Base-by-base conservation (phyloP, 1,140 invertebrate species). In the Melipona quadrifasciata region DNA sequence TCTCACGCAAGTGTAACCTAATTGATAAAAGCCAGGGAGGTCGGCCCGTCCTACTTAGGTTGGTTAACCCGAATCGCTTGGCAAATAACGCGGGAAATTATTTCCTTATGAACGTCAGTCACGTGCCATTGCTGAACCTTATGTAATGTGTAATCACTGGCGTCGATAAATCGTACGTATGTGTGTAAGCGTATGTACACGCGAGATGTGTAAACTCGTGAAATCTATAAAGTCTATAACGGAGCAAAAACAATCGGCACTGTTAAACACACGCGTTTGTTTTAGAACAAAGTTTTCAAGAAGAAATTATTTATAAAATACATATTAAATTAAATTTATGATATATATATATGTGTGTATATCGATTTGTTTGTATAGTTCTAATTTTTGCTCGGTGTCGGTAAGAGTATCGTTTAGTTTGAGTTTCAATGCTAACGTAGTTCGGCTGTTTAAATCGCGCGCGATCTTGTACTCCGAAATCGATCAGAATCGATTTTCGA, bases 21-120 rank as follows among this genome's bases (percentile, higher is more conserved):
- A 88, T 88, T 89, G 87, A 89, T 88, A 89, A 89, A 89, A 79
- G n/a, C 73, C 87, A 88, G 87, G 87, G 79, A 85, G 80, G n/a
- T 55, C 27, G 47, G 27, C 64, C 72, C 55, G 83, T 53, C 80
- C 64, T 68, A 81, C 75, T 80, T 80, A 47, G 53, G 3, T 72
- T 51, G 87, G 87, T 89, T 82, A 89, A 89, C 67, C 79, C 51
- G 80, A 88, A 80, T 82, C 64, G 71, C 61, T 79, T 55, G 24
- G 77, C 68, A 57, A 80, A 80, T 67, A 80, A 84, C 68, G 47
- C 31, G 53, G 53, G 47, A 72, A 80, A 80, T 57, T 67, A 71
- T 84, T 80, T 34, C 55, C 31, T 55, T 51, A 27, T 68, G 57
- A 51, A 4, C 73, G 31, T 11, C 31, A n/a, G 55, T 79, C 76